These are phyloP conservation scores for Copsychus sechellarum DNA, from an alignment of 2,113 vertebrate species.

Conservation along the genomic window DNA sequence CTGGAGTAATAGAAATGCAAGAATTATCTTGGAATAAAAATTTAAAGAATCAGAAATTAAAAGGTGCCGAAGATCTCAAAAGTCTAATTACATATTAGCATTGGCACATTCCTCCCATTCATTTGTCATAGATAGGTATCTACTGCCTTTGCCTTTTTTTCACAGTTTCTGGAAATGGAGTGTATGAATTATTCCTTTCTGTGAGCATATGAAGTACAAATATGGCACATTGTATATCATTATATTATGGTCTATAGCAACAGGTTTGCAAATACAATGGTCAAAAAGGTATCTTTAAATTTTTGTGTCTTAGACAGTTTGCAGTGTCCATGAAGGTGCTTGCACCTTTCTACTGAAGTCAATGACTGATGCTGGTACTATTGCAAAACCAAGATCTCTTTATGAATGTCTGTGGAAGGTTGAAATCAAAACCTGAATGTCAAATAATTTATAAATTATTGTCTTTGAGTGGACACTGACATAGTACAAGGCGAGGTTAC, in stretches of 20 bases:
- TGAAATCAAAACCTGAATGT: neutral
- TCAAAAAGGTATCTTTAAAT: neutral
- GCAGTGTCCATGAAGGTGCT: neutral
- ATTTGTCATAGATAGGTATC: neutral
- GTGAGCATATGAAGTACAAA: neutral
- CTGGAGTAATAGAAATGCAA: slow-evolving; percentile 20
- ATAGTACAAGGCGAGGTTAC: neutral
- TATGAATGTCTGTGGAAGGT: neutral
- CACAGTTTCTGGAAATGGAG: neutral
- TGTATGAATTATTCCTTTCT: neutral
- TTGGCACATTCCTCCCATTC: slow-evolving; percentile 32
- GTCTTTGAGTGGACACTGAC: neutral
- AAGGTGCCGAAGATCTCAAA: neutral
- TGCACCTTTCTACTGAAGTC: neutral
- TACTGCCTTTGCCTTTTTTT: neutral
- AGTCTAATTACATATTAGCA: slow-evolving; percentile 17
- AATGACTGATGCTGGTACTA: fast-evolving
- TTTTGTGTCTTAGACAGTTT: neutral
- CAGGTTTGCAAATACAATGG: neutral
- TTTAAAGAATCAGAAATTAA: slow-evolving; percentile 45
- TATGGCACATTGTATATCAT: neutral
- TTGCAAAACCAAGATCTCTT: neutral
- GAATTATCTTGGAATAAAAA: slow-evolving; percentile 3
- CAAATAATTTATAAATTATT: neutral
- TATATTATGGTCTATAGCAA: neutral